Evolutionary conservation across 2,113 vertebrate genomes (phyloP), one percentile per base, ranked within the genome.

Genomic region (Amblyopsis rosae): DNA sequence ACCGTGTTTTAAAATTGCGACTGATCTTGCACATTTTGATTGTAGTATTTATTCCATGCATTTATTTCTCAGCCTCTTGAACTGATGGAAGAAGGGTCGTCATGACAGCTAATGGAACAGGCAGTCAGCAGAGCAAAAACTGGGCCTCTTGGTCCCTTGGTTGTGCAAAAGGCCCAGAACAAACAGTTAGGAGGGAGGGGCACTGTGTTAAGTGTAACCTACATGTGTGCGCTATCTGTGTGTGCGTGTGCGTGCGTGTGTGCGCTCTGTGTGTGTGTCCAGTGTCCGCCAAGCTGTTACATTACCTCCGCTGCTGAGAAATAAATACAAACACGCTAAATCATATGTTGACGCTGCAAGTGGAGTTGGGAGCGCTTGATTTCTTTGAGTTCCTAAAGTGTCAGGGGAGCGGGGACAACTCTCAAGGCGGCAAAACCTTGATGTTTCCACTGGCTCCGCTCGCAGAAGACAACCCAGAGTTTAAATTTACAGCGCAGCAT

Each of bases 111-210:
- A 92, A 88, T 92, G 90, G 92, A 88, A 87, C 69, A 0, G 70
- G 74, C 75, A 79, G 89, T 84, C 88, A 85, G 86, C 84, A 48
- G 85, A 72, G 77, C 72, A 51, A 78, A 55, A 64, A 62, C 63
- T 83, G 81, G 82, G 35, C 35, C 35, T 41, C 81, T 84, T 70
- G 48, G 81, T 85, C 69, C n/a, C 72, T 87, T 79, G 89, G 89
- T 87, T 85, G 82, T 92, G 86, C 93, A 91, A 93, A 89, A 67
- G 71, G 79, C 88, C 86, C 77, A 75, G 85, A 76, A 75, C 82
- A 84, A 90, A 88, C 88, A 87, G 74, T 84, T 49, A 17, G 41
- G 58, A 65, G 80, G 84, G 82, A 76, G 71, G 86, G 70, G 80
- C 71, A 15, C 12, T 53, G 12, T 41, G 35, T 41, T 41, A 6